These are phyloP conservation scores for Nowickia ferox DNA, from an alignment of 2,888 invertebrate species.

Conservation along the genomic window DNA sequence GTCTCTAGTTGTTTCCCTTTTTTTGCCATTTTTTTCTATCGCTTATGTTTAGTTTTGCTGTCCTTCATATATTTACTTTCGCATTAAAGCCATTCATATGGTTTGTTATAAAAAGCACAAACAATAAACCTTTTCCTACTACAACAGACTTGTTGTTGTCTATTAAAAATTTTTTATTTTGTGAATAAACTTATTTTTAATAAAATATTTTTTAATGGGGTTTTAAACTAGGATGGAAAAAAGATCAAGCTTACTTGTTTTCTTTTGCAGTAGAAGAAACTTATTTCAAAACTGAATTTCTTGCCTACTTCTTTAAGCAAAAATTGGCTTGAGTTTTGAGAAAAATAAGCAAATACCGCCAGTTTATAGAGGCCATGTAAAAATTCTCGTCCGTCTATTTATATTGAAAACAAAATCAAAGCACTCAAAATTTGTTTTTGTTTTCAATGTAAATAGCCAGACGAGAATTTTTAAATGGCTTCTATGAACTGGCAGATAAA, in stretches of 20 bases:
- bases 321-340: background rate
- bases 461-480: no score
- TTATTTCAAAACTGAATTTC: background rate
- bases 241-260: conserved; percentile 7
- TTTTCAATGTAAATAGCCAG: no score
- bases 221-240: background rate
- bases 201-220: conserved; percentile 35
- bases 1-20: background rate
- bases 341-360: no score
- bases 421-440: no score
- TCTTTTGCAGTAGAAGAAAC: background rate
- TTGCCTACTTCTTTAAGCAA: background rate
- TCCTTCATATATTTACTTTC: conserved; percentile 40
- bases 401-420: no score
- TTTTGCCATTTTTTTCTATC: conserved; percentile 10
- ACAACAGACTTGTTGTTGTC: background rate
- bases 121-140: conserved; percentile 2
- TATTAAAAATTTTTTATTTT: conserved; percentile 9
- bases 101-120: conserved; percentile 17
- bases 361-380: no score
- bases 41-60: background rate
- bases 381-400: no score
- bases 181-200: background rate
- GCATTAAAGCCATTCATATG: conserved; percentile 55
- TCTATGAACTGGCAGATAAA: no score